Evolutionary conservation across 2,888 invertebrate species (phyloP), one percentile per base, ranked within the genome.

Genomic region (Amblyteles armatorius): DNA sequence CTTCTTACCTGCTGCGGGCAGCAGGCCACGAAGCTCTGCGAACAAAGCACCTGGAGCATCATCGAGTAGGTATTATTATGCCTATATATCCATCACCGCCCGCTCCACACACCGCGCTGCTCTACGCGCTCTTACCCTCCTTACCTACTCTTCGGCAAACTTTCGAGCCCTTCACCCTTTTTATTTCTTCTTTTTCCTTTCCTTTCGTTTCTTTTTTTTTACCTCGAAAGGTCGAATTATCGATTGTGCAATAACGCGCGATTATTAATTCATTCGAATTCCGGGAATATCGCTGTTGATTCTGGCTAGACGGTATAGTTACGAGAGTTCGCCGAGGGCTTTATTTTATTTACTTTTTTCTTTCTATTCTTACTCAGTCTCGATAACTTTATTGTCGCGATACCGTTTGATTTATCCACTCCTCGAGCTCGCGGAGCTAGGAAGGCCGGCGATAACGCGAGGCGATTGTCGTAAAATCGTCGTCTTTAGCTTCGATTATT

Each of bases 11-110:
- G 29, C 29, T 63, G 63, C 63, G n/a, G 63, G 29, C 63, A 63
- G 63, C 33, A 63, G 63, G 63, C 63, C 63, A 29, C 22, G 74
- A 33, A 65, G 74, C 81, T 68, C 63, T 55, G 82, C 79, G 84
- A 82, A 85, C 84, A 85, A 82, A 85, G 84, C 84, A 85, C 84
- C 82, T 82, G 84, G 84, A 79, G 84, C 79, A 52, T 69, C 71
- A 60, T 68, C 72, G 69, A 74, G 48, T 71, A 76, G 63, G 72
- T 78, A 48, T 65, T 67, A 74, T 48, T 72, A 33, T 33, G 29
- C 33, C 63, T 79, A 72, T 76, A 79, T 63, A 65, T 76, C 79
- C 82, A 69, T 55, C 63, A 50, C 22, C 48, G 50, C 36, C 36
- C 33, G 50, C 55, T 26, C 57, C 22, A 44, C 36, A n/a, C 60